Evolutionary conservation across 2,113 vertebrate species (phyloP).

Genomic region (Brachirus orientalis): DNA sequence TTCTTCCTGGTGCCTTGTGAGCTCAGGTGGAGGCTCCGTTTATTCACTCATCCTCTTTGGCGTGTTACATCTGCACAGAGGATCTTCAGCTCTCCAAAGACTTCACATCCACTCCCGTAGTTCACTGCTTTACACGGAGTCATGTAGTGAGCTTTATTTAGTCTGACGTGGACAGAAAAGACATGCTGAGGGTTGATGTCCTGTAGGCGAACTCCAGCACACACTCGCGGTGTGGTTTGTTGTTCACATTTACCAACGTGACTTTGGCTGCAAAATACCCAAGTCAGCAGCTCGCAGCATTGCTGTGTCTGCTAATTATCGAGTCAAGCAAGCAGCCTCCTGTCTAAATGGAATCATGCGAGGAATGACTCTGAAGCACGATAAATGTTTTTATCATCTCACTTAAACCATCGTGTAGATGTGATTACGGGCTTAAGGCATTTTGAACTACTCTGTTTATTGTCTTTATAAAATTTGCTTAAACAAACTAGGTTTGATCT

Average conservation of each 20-base stretch:
- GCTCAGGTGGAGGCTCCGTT: too few relatives aligned
- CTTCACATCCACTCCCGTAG: conserved; percentile 3
- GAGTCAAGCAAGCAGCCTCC: conserved; percentile 31
- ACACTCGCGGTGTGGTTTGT: conserved; percentile 44
- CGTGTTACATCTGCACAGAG: conserved; percentile 9
- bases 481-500: background rate
- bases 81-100: conserved; percentile 10
- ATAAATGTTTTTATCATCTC: conserved; percentile 4
- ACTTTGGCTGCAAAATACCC: conserved; percentile 59
- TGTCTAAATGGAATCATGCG: conserved; percentile 39
- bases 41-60: conserved; percentile 4
- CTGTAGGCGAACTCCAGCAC: conserved; percentile 66
- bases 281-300: conserved; percentile 49
- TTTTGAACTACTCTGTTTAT: background rate
- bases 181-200: conserved; percentile 13
- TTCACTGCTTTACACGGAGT: background rate
- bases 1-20: too few relatives aligned
- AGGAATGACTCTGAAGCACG: conserved; percentile 20
- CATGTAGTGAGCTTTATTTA: conserved; percentile 2
- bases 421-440: background rate
- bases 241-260: conserved; percentile 60
- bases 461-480: background rate
- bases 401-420: background rate
- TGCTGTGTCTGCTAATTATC: conserved; percentile 25
- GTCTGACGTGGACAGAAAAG: conserved; percentile 5